phyloP scores from a whole-genome alignment of 2,113 vertebrate species.

The Melanocharis versteri region DNA sequence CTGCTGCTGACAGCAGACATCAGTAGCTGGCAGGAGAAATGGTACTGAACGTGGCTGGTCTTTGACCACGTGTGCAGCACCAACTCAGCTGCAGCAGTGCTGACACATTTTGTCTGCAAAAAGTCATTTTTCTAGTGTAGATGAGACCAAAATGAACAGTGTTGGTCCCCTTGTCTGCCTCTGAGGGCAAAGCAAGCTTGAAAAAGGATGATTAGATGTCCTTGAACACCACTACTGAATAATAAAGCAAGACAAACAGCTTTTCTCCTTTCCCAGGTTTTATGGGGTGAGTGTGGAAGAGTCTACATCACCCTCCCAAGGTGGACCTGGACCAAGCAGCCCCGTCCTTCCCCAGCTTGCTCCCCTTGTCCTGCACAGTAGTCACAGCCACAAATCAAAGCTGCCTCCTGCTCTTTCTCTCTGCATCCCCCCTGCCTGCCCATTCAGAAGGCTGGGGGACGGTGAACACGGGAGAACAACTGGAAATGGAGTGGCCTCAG shows the following conservation, averaged over 20 bases:
- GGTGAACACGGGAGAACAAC: not conserved
- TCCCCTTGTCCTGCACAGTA: not conserved
- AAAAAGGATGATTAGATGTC: not conserved
- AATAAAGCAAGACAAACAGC: not conserved
- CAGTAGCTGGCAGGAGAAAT: not conserved
- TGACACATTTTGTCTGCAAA: conserved; percentile 4
- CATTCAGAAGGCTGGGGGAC: rapidly evolving
- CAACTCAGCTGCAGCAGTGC: not conserved
- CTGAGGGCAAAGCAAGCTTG: not conserved
- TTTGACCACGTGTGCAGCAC: not conserved
- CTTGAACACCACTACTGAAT: not conserved
- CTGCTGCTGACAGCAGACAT: not conserved
- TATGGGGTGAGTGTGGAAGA: not conserved
- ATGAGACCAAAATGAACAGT: not conserved
- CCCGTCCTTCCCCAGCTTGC: not conserved
- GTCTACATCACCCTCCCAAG: not conserved
- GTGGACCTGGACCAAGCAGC: not conserved
- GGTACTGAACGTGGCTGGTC: not conserved
- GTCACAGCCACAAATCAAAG: not conserved
- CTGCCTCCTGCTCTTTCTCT: not conserved
- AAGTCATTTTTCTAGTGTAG: not conserved
- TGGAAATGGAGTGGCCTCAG: not conserved
- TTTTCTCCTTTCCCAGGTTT: not conserved
- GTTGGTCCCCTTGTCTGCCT: not conserved
- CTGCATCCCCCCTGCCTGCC: not conserved